phyloP scores from a whole-genome alignment of 2,113 vertebrate genomes.

The Oryzias melastigma region DNA sequence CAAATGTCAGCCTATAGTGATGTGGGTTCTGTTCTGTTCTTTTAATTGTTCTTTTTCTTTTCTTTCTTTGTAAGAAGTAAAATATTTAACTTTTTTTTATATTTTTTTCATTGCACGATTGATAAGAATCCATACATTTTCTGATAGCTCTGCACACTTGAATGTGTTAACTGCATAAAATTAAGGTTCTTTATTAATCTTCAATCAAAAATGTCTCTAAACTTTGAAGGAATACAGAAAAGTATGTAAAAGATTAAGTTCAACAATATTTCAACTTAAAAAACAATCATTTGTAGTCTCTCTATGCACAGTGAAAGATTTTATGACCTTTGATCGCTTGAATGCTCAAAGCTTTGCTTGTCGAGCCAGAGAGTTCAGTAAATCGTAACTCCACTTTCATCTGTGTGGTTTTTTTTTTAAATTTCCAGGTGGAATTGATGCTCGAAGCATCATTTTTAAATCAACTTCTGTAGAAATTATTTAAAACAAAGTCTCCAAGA shows the following conservation, averaged over 20 bases:
- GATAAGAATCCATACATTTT: too few species aligned
- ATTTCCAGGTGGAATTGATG: neutral
- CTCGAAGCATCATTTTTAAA: too few species aligned
- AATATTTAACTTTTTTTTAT: too few species aligned
- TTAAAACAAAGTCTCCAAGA: neutral
- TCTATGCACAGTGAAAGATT: neutral
- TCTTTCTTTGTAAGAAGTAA: too few species aligned
- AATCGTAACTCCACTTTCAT: neutral
- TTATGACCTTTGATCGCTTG: conserved; percentile 17
- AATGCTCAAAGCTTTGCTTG: neutral
- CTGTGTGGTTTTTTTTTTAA: neutral
- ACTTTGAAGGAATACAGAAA: neutral
- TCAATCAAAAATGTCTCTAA: neutral
- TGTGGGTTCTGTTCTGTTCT: neutral
- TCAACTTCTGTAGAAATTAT: neutral
- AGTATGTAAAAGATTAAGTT: neutral
- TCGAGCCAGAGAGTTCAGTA: neutral
- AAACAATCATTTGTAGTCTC: conserved; percentile 1
- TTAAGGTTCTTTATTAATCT: too few species aligned
- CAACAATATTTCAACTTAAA: neutral
- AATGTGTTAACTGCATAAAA: too few species aligned
- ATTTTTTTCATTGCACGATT: too few species aligned
- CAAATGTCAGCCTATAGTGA: neutral
- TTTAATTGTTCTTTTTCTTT: too few species aligned
- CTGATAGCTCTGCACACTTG: too few species aligned